These are phyloP conservation scores for Papilio aristodemus DNA, from an alignment of 1,140 invertebrate genomes.

Conservation along the genomic window DNA sequence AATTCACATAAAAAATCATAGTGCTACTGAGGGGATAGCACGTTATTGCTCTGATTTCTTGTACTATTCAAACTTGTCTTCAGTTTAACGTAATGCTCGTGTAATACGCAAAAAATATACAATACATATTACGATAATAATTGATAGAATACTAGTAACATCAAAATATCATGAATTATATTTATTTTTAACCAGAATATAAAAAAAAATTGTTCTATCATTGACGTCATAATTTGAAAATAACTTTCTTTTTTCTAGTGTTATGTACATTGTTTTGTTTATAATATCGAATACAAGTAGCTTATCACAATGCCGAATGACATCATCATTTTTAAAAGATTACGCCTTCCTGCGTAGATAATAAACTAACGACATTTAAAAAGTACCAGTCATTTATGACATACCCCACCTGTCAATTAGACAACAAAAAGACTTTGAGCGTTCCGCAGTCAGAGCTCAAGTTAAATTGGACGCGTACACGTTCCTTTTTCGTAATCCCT, in stretches of 20 bases:
- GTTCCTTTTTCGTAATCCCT: slow-evolving; percentile 63
- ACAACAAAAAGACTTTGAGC: slow-evolving; percentile 18
- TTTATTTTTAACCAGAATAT: no score
- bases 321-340: slow-evolving; percentile 44
- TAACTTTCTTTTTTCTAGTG: not conserved
- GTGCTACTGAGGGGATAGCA: no score
- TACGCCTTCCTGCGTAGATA: slow-evolving; percentile 34
- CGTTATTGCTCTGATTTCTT: no score
- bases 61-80: no score
- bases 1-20: no score
- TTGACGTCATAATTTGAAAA: not conserved
- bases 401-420: slow-evolving; percentile 37
- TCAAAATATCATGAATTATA: no score
- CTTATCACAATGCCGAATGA: slow-evolving; percentile 43
- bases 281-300: not conserved
- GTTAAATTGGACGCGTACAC: slow-evolving; percentile 23
- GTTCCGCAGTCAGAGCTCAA: slow-evolving; percentile 24
- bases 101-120: no score
- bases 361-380: slow-evolving; percentile 32
- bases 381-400: slow-evolving; percentile 32
- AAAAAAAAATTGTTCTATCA: no score
- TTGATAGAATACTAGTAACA: no score
- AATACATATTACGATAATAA: no score
- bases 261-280: slow-evolving; percentile 12
- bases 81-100: no score